A percentile compares a stretch with the other conserved stretches of the same genome.
Evolutionary conservation across 2,113 vertebrate genomes (phyloP).

Genomic region (Lathamus discolor): DNA sequence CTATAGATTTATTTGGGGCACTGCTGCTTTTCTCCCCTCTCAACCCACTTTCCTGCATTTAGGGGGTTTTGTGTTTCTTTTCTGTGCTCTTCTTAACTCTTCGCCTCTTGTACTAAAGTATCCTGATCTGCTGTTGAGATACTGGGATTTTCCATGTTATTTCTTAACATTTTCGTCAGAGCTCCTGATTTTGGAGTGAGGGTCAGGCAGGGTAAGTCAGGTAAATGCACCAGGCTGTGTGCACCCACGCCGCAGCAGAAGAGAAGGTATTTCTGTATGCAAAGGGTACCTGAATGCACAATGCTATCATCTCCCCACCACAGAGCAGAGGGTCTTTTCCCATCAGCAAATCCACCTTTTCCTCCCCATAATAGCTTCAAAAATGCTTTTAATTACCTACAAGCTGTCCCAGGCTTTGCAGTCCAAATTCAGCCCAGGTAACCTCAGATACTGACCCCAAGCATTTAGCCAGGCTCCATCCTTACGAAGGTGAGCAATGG

Average conservation of each 20-base stretch:
- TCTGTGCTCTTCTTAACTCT: not conserved
- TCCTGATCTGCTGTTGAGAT: not conserved
- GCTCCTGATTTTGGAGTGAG: rapidly evolving
- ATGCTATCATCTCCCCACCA: not conserved
- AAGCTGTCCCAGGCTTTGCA: not conserved
- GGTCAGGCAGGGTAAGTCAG: not conserved
- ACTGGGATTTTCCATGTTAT: rapidly evolving
- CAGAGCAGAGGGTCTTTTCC: rapidly evolving
- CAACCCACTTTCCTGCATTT: rapidly evolving
- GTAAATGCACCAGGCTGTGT: rapidly evolving
- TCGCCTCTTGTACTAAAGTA: not conserved
- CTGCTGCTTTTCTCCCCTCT: not conserved
- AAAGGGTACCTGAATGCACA: rapidly evolving
- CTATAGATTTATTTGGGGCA: not conserved
- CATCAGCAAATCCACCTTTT: not conserved
- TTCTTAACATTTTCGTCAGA: not conserved
- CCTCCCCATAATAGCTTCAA: not conserved
- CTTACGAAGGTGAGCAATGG: not conserved
- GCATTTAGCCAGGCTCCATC: not conserved
- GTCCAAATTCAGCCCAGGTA: rapidly evolving
- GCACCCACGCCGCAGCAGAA: rapidly evolving
- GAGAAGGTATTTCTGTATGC: not conserved
- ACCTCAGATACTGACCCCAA: rapidly evolving
- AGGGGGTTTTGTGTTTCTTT: rapidly evolving
- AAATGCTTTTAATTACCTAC: rapidly evolving